Conservation (phyloP, 1,140 invertebrate genomes). For the Cydia amplana region DNA sequence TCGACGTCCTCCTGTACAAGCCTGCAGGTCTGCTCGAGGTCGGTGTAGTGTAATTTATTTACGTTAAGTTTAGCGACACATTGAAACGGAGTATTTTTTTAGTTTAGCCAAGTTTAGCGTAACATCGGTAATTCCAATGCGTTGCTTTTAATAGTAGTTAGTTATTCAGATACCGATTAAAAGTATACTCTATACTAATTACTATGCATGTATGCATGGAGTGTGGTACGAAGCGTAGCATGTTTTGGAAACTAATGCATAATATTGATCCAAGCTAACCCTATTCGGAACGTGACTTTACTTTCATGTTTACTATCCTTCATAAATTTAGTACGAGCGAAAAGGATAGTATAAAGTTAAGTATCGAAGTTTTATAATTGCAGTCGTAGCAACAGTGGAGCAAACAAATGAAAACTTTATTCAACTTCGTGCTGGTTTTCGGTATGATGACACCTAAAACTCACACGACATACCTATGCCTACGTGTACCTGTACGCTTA, state of each 20-base stretch:
- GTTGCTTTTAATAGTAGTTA: not conserved
- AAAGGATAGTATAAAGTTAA: not conserved
- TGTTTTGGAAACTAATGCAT: constrained; percentile 30
- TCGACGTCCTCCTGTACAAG: too few species aligned
- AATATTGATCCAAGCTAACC: constrained; percentile 20
- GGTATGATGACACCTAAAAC: too few species aligned
- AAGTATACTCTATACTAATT: not conserved
- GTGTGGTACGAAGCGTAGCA: constrained; percentile 5
- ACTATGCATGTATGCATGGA: not conserved
- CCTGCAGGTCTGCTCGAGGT: too few species aligned
- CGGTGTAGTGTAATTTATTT: too few species aligned
- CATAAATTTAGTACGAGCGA: not conserved
- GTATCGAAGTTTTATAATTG: not conserved
- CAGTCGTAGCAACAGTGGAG: constrained; percentile 16
- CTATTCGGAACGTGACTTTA: not conserved
- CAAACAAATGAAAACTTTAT: constrained; percentile 16
- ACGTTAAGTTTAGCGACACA: too few species aligned
- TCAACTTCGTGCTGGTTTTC: not conserved
- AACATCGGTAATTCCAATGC: too few species aligned
- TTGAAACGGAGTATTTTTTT: too few species aligned
- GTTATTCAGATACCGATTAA: not conserved
- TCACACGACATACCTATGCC: too few species aligned
- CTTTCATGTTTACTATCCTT: not conserved
- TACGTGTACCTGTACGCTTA: too few species aligned
- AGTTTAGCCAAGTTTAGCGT: too few species aligned